Percentiles rank a stretch among this genome's conserved stretches.
phyloP scores from a whole-genome alignment of 2,797 vertebrate species.

The Margarornis squamiger region DNA sequence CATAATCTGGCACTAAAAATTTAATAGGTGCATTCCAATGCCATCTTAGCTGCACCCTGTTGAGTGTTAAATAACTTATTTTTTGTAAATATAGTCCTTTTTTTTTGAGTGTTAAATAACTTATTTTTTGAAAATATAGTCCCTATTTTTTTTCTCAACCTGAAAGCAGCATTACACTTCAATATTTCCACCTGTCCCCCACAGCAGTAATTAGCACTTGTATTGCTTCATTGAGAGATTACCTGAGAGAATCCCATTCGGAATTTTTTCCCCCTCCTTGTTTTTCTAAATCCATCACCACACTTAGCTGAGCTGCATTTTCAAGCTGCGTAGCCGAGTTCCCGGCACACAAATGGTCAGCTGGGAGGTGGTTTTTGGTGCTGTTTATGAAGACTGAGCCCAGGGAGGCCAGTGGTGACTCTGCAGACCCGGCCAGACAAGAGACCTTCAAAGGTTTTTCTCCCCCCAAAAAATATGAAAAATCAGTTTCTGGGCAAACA shows the following conservation, averaged over 20 bases:
- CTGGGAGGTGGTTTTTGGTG: conserved; percentile 48
- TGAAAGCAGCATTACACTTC: conserved; percentile 47
- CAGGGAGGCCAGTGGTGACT: neutral
- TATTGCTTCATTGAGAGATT: conserved; percentile 46
- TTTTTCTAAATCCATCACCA: conserved; percentile 66
- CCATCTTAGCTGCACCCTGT: neutral
- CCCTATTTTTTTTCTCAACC: neutral
- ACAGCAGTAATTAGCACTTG: conserved; percentile 66
- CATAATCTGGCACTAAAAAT: conserved; percentile 59
- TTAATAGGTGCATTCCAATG: conserved; percentile 22
- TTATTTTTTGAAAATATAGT: conserved; percentile 31
- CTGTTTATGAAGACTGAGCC: conserved; percentile 59
- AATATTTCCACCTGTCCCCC: conserved; percentile 56
- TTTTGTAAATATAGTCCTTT: conserved; percentile 49
- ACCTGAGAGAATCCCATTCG: conserved; percentile 77
- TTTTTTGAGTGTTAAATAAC: conserved; percentile 60
- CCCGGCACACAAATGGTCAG: conserved; percentile 66
- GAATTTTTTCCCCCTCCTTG: neutral
- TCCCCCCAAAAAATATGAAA: neutral
- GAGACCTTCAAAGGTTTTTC: neutral
- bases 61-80: conserved; percentile 69
- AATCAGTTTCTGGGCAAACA: neutral
- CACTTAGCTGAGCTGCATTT: conserved; percentile 70
- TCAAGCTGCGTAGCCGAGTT: conserved; percentile 62
- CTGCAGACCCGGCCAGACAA: rapidly evolving